phyloP scores from a whole-genome alignment of 1,140 invertebrate species.

The Drosophila rufa region DNA sequence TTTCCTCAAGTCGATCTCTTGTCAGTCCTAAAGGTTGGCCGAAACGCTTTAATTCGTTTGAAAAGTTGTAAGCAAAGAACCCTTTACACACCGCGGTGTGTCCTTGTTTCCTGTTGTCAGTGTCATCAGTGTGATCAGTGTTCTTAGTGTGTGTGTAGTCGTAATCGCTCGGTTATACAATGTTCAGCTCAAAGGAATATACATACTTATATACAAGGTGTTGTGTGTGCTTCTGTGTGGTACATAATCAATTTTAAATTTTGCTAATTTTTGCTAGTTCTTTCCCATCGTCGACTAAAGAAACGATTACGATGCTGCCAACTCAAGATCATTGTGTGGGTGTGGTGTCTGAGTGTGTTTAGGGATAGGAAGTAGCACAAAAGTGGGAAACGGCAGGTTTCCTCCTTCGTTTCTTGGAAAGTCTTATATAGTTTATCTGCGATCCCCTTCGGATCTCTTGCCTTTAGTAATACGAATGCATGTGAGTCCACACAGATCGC shows the following conservation, averaged over 20 bases:
- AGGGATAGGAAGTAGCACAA: slow-evolving; percentile 68
- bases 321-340: slow-evolving; percentile 55
- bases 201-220: slow-evolving; percentile 63
- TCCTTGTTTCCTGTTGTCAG: slow-evolving; percentile 21
- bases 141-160: slow-evolving; percentile 20
- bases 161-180: slow-evolving; percentile 55
- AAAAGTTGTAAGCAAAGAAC: slow-evolving; percentile 78
- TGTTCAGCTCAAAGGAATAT: slow-evolving; percentile 58
- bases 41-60: slow-evolving; percentile 64
- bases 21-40: slow-evolving; percentile 57
- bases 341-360: slow-evolving; percentile 33
- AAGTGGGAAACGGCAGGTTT: slow-evolving; percentile 59
- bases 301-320: slow-evolving; percentile 67
- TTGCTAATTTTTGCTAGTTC: slow-evolving; percentile 82
- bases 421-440: slow-evolving; percentile 73
- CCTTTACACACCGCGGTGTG: slow-evolving; percentile 62
- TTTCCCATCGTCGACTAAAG: slow-evolving; percentile 55
- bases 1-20: slow-evolving; percentile 41
- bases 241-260: slow-evolving; percentile 76
- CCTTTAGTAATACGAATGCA: slow-evolving; percentile 30
- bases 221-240: slow-evolving; percentile 23
- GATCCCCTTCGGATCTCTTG: slow-evolving; percentile 23
- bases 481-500: slow-evolving; percentile 28
- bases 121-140: slow-evolving; percentile 3
- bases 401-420: slow-evolving; percentile 54